These are phyloP conservation scores for Trididemnum miniatum DNA, from an alignment of 23 tunicate genomes.

Conservation along the genomic window DNA sequence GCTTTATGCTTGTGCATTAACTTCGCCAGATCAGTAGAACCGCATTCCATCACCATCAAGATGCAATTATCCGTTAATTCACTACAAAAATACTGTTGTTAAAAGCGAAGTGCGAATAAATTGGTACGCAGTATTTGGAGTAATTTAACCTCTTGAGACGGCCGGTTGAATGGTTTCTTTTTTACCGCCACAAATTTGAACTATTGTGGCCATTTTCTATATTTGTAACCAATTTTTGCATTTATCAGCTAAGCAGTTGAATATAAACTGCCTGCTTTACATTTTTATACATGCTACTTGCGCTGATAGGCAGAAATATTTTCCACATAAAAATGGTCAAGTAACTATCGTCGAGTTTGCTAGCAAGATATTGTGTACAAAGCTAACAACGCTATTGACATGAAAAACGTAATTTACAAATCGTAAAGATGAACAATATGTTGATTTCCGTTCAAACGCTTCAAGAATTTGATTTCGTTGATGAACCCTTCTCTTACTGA, in stretches of 20 bases:
- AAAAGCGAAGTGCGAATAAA: too few species aligned
- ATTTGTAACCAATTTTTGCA: too few species aligned
- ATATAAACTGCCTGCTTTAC: background rate
- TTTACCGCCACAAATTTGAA: too few species aligned
- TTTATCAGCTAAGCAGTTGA: too few species aligned
- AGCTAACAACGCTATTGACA: background rate
- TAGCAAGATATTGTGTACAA: background rate
- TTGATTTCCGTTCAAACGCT: slow-evolving; percentile 50
- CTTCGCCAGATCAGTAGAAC: slow-evolving; percentile 61
- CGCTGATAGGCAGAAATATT: too few species aligned
- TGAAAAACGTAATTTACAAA: slow-evolving; percentile 32
- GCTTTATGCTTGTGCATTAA: slow-evolving; percentile 41
- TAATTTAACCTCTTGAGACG: too few species aligned
- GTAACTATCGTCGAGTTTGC: background rate
- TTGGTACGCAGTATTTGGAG: too few species aligned
- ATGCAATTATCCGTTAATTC: slow-evolving; percentile 29
- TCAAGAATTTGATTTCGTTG: slow-evolving; percentile 70
- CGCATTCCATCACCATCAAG: slow-evolving; percentile 77
- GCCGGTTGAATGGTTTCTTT: too few species aligned
- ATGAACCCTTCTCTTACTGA: slow-evolving; percentile 51
- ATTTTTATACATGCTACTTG: background rate
- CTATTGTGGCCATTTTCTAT: too few species aligned
- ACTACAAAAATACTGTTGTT: slow-evolving; percentile 12
- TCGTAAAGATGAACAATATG: slow-evolving; percentile 68
- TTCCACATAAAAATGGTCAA: too few species aligned